Evolutionary conservation across 2,888 invertebrate species (phyloP).

Genomic region (Netelia inedita): DNA sequence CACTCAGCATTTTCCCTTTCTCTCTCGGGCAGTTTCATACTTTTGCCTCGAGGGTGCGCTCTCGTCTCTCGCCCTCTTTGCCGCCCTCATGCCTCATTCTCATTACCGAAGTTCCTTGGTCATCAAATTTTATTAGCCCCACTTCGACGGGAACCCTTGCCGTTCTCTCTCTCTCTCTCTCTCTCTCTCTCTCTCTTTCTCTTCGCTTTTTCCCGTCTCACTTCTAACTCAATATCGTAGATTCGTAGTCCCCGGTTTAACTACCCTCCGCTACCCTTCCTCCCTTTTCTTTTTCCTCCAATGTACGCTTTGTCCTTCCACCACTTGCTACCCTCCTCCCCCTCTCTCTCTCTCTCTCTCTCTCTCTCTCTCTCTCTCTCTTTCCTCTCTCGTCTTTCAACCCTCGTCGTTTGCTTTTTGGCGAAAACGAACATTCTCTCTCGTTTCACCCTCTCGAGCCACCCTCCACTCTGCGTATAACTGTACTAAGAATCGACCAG

Average conservation of each 20-base stretch:
- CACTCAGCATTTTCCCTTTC: constrained; percentile 30
- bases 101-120: constrained; percentile 83
- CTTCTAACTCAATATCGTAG: constrained; percentile 83
- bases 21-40: constrained; percentile 44
- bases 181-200: constrained; percentile 21
- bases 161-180: constrained; percentile 40
- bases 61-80: constrained; percentile 59
- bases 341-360: constrained; percentile 31
- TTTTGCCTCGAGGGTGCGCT: constrained; percentile 39
- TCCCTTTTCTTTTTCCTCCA: constrained; percentile 21
- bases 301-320: constrained; percentile 10
- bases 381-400: constrained; percentile 36
- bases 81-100: constrained; percentile 77
- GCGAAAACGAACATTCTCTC: constrained; percentile 33
- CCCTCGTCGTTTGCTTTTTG: constrained; percentile 32
- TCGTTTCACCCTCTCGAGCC: not conserved
- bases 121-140: constrained; percentile 84
- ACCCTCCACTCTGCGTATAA: too few species aligned
- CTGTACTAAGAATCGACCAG: not conserved
- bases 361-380: constrained; percentile 33
- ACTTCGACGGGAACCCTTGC: constrained; percentile 74
- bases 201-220: constrained; percentile 70
- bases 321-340: constrained; percentile 1
- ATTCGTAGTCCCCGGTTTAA: constrained; percentile 80
- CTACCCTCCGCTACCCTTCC: constrained; percentile 71